Evolutionary conservation across 2,797 vertebrate species (phyloP).

Genomic region (Crocodylus rhombifer): DNA sequence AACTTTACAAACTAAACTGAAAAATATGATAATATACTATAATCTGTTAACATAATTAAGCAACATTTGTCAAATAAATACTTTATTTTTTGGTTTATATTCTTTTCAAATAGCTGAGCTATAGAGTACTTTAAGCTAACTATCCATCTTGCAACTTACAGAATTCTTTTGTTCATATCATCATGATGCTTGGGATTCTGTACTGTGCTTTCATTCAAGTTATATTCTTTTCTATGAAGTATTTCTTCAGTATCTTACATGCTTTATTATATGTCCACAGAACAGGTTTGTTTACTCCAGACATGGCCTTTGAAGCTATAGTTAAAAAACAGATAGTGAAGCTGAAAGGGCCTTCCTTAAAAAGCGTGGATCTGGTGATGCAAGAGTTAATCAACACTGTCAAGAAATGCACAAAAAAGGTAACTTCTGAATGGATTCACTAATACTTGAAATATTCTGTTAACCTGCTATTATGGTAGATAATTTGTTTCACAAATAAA

Average conservation of each 20-base stretch:
- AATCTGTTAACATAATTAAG: neutral
- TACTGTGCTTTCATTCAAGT: neutral
- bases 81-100: neutral
- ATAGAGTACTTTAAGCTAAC: neutral
- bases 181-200: neutral
- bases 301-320: slow-evolving; percentile 94
- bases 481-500: neutral
- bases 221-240: neutral
- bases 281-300: slow-evolving; percentile 91
- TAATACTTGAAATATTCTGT: neutral
- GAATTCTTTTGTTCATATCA: neutral
- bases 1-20: neutral
- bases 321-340: slow-evolving; percentile 93
- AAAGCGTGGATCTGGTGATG: slow-evolving; percentile 92
- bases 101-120: neutral
- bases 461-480: neutral
- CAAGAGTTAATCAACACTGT: slow-evolving; percentile 91
- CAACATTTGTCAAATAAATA: neutral
- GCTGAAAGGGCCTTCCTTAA: slow-evolving; percentile 90
- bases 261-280: slow-evolving; percentile 69
- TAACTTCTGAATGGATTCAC: slow-evolving; percentile 65
- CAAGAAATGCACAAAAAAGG: slow-evolving; percentile 91
- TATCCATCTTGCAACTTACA: neutral
- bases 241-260: slow-evolving; percentile 30
- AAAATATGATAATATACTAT: neutral